These are phyloP conservation scores for Drosophila villosipedis DNA, from an alignment of 2,888 invertebrate species.

Conservation along the genomic window DNA sequence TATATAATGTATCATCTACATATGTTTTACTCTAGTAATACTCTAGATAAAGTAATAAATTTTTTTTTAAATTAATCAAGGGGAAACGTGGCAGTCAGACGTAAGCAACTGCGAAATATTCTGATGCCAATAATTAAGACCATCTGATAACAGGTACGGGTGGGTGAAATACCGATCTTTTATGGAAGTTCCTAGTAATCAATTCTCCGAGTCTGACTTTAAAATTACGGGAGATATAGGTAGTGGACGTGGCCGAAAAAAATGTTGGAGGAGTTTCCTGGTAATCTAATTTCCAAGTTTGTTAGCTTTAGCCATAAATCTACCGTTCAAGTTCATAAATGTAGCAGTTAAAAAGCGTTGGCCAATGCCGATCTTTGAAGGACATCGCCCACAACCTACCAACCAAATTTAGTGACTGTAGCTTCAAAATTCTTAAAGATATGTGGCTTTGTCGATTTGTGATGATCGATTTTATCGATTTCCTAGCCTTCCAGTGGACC, in stretches of 20 bases:
- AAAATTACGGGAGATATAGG: not conserved
- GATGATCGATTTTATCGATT: too few relatives aligned
- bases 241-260: not conserved
- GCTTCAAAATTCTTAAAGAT: too few relatives aligned
- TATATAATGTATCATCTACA: not conserved
- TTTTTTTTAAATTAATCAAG: not conserved
- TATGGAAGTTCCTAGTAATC: not conserved
- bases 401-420: too few relatives aligned
- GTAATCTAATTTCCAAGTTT: too few relatives aligned
- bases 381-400: too few relatives aligned
- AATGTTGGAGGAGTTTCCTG: not conserved
- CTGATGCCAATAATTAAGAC: not conserved
- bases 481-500: too few relatives aligned
- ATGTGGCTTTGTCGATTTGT: too few relatives aligned
- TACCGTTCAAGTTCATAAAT: too few relatives aligned
- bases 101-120: not conserved
- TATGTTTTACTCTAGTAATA: not conserved
- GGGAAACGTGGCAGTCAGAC: not conserved
- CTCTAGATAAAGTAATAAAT: not conserved
- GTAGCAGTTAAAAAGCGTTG: too few relatives aligned
- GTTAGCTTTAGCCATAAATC: too few relatives aligned
- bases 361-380: too few relatives aligned
- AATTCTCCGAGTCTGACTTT: not conserved
- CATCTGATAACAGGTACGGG: not conserved
- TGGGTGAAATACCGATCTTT: not conserved